These are phyloP conservation scores for Manduca sexta DNA, from an alignment of 1,140 invertebrate species.

Conservation along the genomic window DNA sequence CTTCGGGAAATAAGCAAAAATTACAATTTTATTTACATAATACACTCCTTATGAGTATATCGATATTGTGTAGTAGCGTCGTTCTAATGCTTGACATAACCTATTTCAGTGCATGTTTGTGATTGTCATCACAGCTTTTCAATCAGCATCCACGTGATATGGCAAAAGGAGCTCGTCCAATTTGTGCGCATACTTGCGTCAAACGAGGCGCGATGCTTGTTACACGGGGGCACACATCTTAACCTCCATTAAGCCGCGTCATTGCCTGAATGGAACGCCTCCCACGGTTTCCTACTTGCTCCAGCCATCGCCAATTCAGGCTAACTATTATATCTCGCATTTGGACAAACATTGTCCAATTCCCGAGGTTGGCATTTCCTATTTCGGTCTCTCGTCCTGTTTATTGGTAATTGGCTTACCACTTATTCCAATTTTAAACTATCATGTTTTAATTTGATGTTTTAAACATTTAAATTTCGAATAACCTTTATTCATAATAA, in stretches of 20 bases:
- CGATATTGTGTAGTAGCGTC: too few relatives aligned
- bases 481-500: too few relatives aligned
- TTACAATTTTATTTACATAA: too few relatives aligned
- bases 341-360: conserved; percentile 24
- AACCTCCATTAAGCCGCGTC: conserved; percentile 57
- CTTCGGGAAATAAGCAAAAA: too few relatives aligned
- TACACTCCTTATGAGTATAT: too few relatives aligned
- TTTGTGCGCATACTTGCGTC: conserved; percentile 44
- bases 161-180: conserved; percentile 34
- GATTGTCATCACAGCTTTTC: conserved; percentile 4
- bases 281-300: conserved; percentile 51
- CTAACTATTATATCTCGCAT: conserved; percentile 21
- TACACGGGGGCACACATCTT: conserved; percentile 52
- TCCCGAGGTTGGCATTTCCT: conserved; percentile 38
- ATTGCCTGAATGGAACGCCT: conserved; percentile 38
- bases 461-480: too few relatives aligned
- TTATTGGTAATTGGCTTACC: conserved; percentile 13
- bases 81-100: too few relatives aligned
- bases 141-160: conserved; percentile 10
- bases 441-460: too few relatives aligned
- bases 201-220: conserved; percentile 48
- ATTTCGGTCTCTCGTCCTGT: conserved; percentile 23
- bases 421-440: conserved; percentile 1
- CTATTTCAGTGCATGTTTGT: too few relatives aligned
- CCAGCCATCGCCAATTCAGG: conserved; percentile 36